These are phyloP conservation scores for Synergus japonicus DNA, from an alignment of 2,888 invertebrate species.

Conservation along the genomic window DNA sequence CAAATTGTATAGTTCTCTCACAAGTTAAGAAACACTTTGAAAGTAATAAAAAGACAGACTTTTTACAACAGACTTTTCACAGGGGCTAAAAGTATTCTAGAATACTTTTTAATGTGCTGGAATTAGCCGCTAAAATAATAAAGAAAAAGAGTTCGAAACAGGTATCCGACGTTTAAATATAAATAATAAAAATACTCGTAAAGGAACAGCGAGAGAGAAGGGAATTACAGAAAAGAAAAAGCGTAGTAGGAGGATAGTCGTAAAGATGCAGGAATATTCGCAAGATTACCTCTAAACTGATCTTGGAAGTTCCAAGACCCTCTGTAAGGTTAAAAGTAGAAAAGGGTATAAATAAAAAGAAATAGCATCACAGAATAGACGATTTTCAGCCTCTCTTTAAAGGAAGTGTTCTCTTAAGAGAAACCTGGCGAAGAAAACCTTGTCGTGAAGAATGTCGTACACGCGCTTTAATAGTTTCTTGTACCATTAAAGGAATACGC, in stretches of 20 bases:
- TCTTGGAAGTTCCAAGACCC: neutral
- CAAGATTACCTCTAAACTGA: slow-evolving; percentile 4
- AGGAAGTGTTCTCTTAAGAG: neutral
- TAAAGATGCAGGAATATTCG: neutral
- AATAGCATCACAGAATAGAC: neutral
- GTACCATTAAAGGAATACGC: neutral
- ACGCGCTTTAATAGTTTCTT: neutral
- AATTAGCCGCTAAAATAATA: neutral
- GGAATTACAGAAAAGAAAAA: slow-evolving; percentile 50
- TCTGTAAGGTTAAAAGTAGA: neutral
- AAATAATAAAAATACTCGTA: slow-evolving; percentile 2
- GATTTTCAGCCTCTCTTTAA: slow-evolving; percentile 1
- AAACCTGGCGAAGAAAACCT: neutral
- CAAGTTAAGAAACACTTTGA: neutral
- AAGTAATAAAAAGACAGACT: no score
- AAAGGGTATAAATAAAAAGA: neutral
- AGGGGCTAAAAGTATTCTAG: no score
- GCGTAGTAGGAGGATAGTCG: neutral
- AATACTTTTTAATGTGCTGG: no score
- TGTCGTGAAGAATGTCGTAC: neutral
- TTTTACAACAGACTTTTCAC: no score
- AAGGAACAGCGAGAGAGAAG: slow-evolving; percentile 53
- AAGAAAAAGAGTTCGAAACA: neutral
- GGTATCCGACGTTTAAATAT: neutral
- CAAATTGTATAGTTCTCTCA: neutral